Evolutionary conservation across 23 tunicate species (phyloP).

Genomic region (Phallusia fumigata): DNA sequence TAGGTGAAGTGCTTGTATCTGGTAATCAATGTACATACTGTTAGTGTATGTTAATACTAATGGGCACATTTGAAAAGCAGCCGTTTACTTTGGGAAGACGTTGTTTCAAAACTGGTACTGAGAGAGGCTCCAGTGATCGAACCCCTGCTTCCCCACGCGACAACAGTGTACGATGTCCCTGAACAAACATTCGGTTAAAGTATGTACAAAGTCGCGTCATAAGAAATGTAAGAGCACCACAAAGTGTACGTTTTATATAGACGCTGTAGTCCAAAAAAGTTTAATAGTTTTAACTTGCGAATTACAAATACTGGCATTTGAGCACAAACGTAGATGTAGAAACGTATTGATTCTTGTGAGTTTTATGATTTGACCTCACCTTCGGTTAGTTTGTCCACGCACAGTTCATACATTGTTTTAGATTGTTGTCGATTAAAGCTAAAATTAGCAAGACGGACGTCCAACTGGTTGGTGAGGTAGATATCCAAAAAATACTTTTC

Average conservation of each 20-base stretch:
- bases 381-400: background rate
- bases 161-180: background rate
- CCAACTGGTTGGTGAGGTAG: background rate
- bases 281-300: background rate
- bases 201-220: background rate
- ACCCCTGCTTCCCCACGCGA: background rate
- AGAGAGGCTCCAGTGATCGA: background rate
- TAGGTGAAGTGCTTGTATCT: too few relatives aligned
- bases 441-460: background rate
- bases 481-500: background rate
- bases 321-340: too few relatives aligned
- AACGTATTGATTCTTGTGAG: background rate
- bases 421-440: background rate
- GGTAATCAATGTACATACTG: too few relatives aligned
- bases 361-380: background rate
- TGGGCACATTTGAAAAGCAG: background rate
- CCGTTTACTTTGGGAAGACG: background rate
- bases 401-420: background rate
- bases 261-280: too few relatives aligned
- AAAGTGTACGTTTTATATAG: too few relatives aligned
- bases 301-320: background rate
- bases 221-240: background rate
- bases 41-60: too few relatives aligned
- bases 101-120: background rate
- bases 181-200: background rate